Conservation (phyloP, 2,797 vertebrate species). For the Cossypha polioptera region DNA sequence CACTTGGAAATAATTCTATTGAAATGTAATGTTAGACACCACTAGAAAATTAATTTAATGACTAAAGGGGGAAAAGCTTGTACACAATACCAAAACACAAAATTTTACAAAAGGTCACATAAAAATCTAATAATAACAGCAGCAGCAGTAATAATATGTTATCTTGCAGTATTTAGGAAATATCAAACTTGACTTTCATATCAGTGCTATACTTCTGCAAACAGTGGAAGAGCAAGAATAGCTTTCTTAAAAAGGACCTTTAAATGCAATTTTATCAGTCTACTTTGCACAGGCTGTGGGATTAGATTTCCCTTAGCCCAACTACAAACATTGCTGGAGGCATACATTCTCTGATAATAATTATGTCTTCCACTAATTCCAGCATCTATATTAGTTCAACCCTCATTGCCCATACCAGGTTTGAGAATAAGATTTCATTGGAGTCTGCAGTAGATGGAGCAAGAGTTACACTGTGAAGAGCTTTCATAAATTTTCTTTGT, state of each 20-base stretch:
- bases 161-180: background rate
- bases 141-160: background rate
- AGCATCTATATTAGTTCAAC: background rate
- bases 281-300: background rate
- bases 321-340: background rate
- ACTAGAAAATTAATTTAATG: background rate
- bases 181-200: background rate
- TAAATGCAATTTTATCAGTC: background rate
- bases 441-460: slow-evolving; percentile 49
- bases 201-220: fast-evolving
- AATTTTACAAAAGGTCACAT: background rate
- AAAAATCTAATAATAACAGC: background rate
- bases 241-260: background rate
- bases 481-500: slow-evolving; percentile 35
- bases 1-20: background rate
- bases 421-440: background rate
- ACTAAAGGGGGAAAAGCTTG: fast-evolving
- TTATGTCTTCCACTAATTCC: background rate
- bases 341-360: background rate
- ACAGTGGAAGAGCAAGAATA: background rate
- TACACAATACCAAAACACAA: background rate
- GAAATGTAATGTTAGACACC: background rate
- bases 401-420: background rate
- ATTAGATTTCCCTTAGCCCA: background rate
- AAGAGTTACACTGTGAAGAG: slow-evolving; percentile 31